Base-by-base conservation (phyloP, 2,888 invertebrate genomes). In the Scaptomyza caliginosa region DNA sequence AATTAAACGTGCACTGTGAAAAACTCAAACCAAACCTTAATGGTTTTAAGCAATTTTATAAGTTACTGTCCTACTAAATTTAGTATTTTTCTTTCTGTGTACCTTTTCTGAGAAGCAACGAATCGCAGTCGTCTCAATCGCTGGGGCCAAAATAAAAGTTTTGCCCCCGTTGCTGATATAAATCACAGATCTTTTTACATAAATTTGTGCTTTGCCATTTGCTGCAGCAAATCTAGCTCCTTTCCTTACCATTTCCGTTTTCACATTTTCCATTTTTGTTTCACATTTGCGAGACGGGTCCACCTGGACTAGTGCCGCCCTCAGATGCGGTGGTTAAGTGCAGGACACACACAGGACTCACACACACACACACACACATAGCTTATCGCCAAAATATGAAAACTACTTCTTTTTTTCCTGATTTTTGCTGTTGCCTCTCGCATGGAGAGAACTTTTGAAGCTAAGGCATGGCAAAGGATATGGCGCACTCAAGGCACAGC, bases 181-280 rank as follows among this genome's bases (percentile, higher is more conserved):
- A 90, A 90, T 90, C 90, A 90, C 89, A 89, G 90, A 89, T 90
- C 89, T 89, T 90, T 88, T 90, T 90, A 90, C 90, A 90, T 90
- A 88, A 90, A 90, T 90, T 90, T 90, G 89, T 89, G 89, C 86
- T 87, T 83, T 88, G 79, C 86, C 89, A 88, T 88, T 83, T 87
- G 74, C 81, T 77, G 76, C 71, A 67, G 62, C 66, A 62, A 73
- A 57, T 68, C 58, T 66, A 55, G 67, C 55, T 66, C 43, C 56
- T 55, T 69, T 50, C 34, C 26, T 30, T 3, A 3, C 26, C 7
- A 42, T 42, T 19, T 46, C 48, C 28, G 8, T 16, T 26, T 16
- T 26, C 43, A 54, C 55, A 67, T 51, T 51, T 51, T 46, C 40
- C 58, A 43, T 10, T 38, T 43, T 69, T 60, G 54, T 64, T 56